Evolutionary conservation across 2,797 vertebrate genomes (phyloP).

Genomic region (Anableps anableps): DNA sequence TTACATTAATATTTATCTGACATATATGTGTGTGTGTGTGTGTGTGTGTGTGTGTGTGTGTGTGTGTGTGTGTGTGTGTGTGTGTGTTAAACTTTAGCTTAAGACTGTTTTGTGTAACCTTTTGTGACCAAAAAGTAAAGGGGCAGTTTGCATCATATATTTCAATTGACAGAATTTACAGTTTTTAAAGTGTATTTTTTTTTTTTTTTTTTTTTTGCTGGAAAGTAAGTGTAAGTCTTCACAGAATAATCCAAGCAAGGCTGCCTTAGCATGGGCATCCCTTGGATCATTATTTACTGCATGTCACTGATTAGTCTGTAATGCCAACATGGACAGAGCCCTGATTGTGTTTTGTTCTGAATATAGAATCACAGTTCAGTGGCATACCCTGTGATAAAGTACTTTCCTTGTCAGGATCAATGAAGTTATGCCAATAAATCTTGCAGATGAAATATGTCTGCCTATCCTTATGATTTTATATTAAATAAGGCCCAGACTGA

Average conservation of each 20-base stretch:
- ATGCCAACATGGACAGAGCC: constrained; percentile 20
- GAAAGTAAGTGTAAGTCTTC: constrained; percentile 9
- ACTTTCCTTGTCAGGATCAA: constrained; percentile 35
- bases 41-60: too few species aligned
- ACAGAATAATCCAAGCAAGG: background rate
- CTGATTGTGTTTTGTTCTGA: constrained; percentile 35
- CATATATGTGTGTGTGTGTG: too few species aligned
- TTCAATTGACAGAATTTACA: constrained; percentile 16
- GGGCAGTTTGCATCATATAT: too few species aligned
- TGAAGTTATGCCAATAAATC: constrained; percentile 38
- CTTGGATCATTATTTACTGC: constrained; percentile 34
- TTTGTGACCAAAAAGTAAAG: too few species aligned
- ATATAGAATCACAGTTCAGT: constrained; percentile 33
- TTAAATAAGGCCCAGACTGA: background rate
- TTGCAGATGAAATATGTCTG: constrained; percentile 42
- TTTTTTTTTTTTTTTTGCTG: constrained; percentile 3
- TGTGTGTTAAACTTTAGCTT: background rate
- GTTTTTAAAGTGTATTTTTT: constrained; percentile 14
- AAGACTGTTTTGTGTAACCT: too few species aligned
- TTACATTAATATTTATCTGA: too few species aligned
- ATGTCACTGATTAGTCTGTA: constrained; percentile 31
- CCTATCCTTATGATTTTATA: constrained; percentile 27
- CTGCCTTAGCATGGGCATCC: background rate
- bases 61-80: too few species aligned
- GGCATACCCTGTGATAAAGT: constrained; percentile 49